These are phyloP conservation scores for Chalcis sispes DNA, from an alignment of 2,888 invertebrate genomes.

Conservation along the genomic window DNA sequence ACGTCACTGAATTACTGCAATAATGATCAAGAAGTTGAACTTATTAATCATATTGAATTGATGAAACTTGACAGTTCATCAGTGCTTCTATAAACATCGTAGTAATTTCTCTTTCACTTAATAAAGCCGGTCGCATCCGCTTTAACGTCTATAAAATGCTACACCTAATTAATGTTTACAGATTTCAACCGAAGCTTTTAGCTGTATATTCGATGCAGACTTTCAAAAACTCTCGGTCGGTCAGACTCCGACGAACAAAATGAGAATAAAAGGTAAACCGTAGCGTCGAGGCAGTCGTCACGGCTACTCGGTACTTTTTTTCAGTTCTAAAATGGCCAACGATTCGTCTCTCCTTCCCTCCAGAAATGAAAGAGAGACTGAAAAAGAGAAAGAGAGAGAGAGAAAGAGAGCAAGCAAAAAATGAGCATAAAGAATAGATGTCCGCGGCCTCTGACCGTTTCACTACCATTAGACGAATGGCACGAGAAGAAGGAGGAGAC, in stretches of 20 bases:
- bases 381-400: background rate
- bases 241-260: background rate
- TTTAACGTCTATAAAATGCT: background rate
- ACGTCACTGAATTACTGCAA: no score
- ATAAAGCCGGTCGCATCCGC: background rate
- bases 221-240: slow-evolving; percentile 15
- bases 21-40: no score
- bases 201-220: background rate
- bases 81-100: no score
- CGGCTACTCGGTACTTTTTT: slow-evolving; percentile 53
- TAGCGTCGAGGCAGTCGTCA: background rate
- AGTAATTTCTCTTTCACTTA: background rate
- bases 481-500: background rate
- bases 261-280: background rate
- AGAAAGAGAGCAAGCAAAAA: background rate
- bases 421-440: background rate
- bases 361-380: background rate
- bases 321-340: slow-evolving; percentile 13
- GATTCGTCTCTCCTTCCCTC: background rate
- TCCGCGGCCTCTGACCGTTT: slow-evolving; percentile 35
- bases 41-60: no score
- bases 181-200: background rate
- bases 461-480: slow-evolving; percentile 31
- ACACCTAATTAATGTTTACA: slow-evolving; percentile 19
- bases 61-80: no score